phyloP scores from a whole-genome alignment of 2,797 vertebrate species.

The Staurois parvus region DNA sequence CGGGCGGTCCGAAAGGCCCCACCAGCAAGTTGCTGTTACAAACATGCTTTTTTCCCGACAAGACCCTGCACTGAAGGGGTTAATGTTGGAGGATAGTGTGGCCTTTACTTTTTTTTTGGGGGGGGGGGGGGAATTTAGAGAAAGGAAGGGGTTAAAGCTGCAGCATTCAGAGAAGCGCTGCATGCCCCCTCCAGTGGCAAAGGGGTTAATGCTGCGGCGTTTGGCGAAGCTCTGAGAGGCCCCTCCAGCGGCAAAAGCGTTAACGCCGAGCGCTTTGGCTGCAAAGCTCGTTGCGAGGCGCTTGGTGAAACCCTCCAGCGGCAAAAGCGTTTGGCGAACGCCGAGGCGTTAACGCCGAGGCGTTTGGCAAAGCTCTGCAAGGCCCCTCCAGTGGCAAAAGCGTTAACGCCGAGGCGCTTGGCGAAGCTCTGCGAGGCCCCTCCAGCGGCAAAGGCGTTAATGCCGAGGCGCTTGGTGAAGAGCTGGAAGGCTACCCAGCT shows the following conservation, averaged over 20 bases:
- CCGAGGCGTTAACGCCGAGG: neutral
- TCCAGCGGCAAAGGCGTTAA: neutral
- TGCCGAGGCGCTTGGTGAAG: neutral
- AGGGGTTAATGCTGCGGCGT: neutral
- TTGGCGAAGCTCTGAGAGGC: neutral
- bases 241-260: neutral
- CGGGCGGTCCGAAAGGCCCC: no score
- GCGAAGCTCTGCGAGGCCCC: no score
- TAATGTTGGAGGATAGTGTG: no score
- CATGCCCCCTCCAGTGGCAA: no score
- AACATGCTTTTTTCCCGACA: neutral
- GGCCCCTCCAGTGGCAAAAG: neutral
- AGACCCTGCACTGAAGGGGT: no score
- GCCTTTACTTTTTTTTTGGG: no score
- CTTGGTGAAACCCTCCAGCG: no score
- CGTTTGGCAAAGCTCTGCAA: neutral
- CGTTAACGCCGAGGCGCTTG: neutral
- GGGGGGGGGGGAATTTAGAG: no score
- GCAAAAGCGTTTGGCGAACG: neutral
- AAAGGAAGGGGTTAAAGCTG: no score
- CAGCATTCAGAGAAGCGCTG: no score
- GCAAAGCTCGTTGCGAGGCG: no score
- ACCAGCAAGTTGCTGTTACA: neutral
- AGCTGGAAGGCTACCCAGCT: neutral
- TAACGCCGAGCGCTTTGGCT: neutral